These are phyloP conservation scores for Ianthella basta DNA, from an alignment of 37 sponge, comb jelly and placozoan species.

Conservation along the genomic window DNA sequence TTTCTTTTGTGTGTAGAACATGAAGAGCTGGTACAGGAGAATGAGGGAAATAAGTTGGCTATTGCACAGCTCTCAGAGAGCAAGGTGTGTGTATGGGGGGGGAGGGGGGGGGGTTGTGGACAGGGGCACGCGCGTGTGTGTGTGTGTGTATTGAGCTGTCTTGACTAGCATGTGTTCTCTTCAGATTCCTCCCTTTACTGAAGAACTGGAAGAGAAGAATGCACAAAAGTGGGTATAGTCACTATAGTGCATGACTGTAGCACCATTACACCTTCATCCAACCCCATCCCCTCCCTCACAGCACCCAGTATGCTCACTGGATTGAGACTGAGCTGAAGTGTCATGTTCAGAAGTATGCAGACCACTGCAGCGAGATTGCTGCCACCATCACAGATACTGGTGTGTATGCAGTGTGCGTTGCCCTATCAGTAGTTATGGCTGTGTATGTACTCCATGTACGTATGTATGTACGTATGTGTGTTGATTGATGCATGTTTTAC, in stretches of 20 bases:
- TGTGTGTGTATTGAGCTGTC: background rate
- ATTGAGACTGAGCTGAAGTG: constrained; percentile 29
- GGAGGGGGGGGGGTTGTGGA: background rate
- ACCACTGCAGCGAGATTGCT: background rate
- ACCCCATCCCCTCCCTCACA: background rate
- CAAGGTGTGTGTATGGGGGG: background rate
- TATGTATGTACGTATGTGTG: background rate
- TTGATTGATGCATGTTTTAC: no score
- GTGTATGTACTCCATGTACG: background rate
- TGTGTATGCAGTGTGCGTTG: background rate
- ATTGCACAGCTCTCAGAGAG: constrained; percentile 31
- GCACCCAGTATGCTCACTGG: background rate
- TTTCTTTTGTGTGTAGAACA: background rate
- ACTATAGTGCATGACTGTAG: background rate
- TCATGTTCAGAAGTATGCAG: constrained; percentile 9
- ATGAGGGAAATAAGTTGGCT: constrained; percentile 35
- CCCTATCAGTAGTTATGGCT: background rate
- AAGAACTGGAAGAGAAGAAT: constrained; percentile 16
- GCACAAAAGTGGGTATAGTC: constrained; percentile 34
- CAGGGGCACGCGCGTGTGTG: background rate
- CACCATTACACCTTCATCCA: background rate
- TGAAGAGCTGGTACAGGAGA: background rate
- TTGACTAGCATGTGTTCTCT: background rate
- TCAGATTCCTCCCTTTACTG: constrained; percentile 48
- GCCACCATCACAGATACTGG: background rate